Evolutionary conservation across 2,113 vertebrate species (phyloP).

Genomic region (Alethe castanea): DNA sequence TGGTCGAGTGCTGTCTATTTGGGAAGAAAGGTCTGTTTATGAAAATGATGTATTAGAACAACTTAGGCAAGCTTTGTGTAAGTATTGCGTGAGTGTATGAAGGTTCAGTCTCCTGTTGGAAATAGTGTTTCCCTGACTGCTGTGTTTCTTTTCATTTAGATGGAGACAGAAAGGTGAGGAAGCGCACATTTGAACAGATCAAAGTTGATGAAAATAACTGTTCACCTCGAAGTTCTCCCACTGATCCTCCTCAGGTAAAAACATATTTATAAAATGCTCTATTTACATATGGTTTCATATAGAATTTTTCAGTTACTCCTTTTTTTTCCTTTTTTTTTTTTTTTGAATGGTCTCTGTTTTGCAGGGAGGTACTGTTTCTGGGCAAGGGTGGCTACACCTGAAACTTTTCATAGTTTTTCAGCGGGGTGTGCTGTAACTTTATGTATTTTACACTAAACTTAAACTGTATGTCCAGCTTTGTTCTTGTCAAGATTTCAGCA

Average conservation of each 20-base stretch:
- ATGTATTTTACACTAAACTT: not conserved
- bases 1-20: conserved; percentile 93
- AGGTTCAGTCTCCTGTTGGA: conserved; percentile 1
- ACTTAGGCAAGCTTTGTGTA: conserved; percentile 91
- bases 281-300: not conserved
- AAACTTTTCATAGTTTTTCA: not conserved
- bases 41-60: conserved; percentile 93
- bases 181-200: conserved; percentile 91
- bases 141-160: conserved; percentile 61
- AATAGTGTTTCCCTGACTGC: not conserved
- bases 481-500: not conserved
- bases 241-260: conserved; percentile 91
- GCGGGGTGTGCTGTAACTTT: not conserved
- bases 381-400: not conserved
- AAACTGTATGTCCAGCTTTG: not conserved
- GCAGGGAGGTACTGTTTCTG: not conserved
- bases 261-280: not conserved
- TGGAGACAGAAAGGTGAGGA: conserved; percentile 88
- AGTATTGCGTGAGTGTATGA: conserved; percentile 63
- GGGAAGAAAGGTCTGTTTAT: conserved; percentile 98
- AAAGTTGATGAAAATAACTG: conserved; percentile 85
- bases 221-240: conserved; percentile 85
- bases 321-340: fast-evolving
- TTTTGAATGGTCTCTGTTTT: not conserved
- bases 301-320: not conserved